A percentile compares a stretch with the other conserved stretches of the same genome.
These are phyloP conservation scores for Orthonevra nobilis DNA, from an alignment of 2,888 invertebrate species.

Conservation along the genomic window DNA sequence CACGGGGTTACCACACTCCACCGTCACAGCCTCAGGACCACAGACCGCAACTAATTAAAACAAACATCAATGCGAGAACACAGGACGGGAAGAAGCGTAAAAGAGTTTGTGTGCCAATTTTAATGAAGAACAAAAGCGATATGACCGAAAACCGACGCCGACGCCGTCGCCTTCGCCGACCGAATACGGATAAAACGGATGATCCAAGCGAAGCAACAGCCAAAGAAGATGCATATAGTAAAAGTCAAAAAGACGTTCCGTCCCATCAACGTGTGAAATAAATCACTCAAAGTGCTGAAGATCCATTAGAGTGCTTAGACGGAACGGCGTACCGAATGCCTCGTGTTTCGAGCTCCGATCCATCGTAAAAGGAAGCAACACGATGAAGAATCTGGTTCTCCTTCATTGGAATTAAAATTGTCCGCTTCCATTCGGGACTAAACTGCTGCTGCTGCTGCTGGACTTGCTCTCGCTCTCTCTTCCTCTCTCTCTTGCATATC, in stretches of 20 bases:
- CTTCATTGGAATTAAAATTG: conserved; percentile 65
- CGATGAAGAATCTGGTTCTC: conserved; percentile 62
- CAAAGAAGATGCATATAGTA: conserved; percentile 61
- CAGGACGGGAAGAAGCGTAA: neutral
- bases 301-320: conserved; percentile 67
- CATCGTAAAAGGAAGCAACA: neutral
- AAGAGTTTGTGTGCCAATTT: conserved; percentile 50
- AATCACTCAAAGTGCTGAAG: conserved; percentile 74
- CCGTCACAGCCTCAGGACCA: conserved; percentile 21
- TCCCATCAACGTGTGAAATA: conserved; percentile 80
- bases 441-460: conserved; percentile 45
- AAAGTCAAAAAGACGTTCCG: conserved; percentile 73
- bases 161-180: neutral
- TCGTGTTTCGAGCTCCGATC: too few relatives aligned
- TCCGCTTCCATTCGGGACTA: conserved; percentile 15
- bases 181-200: neutral
- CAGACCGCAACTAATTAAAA: conserved; percentile 68
- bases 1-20: neutral
- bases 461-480: conserved; percentile 51
- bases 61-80: conserved; percentile 48
- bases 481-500: conserved; percentile 61
- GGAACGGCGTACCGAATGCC: conserved; percentile 26
- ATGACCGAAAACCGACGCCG: conserved; percentile 33
- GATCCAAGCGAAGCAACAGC: neutral
- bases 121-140: neutral